Conservation (phyloP, 2,888 invertebrate genomes). For the Patella pellucida region DNA sequence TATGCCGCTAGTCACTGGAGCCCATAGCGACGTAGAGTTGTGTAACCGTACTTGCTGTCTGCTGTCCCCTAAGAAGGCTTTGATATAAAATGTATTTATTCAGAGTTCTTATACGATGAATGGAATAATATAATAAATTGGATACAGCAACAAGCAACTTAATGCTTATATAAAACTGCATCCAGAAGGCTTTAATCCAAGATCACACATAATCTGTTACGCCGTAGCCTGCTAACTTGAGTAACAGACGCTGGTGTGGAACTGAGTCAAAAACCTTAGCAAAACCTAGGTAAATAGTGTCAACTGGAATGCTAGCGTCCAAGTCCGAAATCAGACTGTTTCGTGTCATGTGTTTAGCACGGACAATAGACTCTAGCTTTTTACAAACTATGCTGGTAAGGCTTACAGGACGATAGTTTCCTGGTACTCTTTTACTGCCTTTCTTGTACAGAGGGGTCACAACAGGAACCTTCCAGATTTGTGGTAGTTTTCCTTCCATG, state of each 20-base stretch:
- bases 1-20: too few relatives aligned
- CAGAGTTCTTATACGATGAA: too few relatives aligned
- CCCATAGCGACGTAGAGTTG: too few relatives aligned
- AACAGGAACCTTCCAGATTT: neutral
- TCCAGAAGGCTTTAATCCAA: conserved; percentile 5
- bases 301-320: conserved; percentile 10
- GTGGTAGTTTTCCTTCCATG: neutral
- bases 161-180: too few relatives aligned
- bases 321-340: conserved; percentile 12
- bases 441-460: conserved; percentile 21
- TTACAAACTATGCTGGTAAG: conserved; percentile 16
- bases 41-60: neutral
- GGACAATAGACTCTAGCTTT: conserved; percentile 15
- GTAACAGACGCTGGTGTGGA: conserved; percentile 14
- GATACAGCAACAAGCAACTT: too few relatives aligned
- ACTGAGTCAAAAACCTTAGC: conserved; percentile 7
- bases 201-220: conserved; percentile 1
- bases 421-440: conserved; percentile 11
- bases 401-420: conserved; percentile 26
- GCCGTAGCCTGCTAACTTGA: conserved; percentile 15
- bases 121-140: too few relatives aligned
- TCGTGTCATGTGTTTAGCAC: conserved; percentile 8
- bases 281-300: neutral
- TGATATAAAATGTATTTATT: too few relatives aligned
- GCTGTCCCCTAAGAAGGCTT: neutral